Evolutionary conservation across 2,113 vertebrate genomes (phyloP), one percentile per base, ranked within the genome.

Genomic region (Pseudopodoces humilis): DNA sequence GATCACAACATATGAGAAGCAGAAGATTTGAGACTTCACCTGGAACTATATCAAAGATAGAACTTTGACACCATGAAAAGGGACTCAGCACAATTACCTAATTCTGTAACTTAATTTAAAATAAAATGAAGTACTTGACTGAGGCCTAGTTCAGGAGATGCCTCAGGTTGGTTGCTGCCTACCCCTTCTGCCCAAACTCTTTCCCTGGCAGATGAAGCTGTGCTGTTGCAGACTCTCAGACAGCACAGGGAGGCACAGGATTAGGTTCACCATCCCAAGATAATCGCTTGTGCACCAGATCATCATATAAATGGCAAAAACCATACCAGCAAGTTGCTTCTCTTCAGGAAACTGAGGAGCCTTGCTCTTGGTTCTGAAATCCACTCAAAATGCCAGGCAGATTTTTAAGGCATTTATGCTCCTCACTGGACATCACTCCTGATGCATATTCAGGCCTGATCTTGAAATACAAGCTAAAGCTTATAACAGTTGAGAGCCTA

Each of bases 251-350:
- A 62, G 11, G 4, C 6, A 28, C 5, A 10, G 27, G 25, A 55
- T 62, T n/a, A 46, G 13, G 6, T 52, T 79, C 56, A 15, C 7
- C 16, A 33, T 25, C 8, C 28, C 53, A 75, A 33, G 8, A 35
- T 10, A 83, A 63, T 20, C 8, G 1, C 4, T 82, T 0, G 0
- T 24, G 12, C 13, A 53, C 10, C n/a, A 82, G n/a, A 25, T 53
- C 1, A 5, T 43, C 37, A 44, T 11, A 21, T 7, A 63, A 75
- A 31, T 13, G 37, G 35, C 8, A 68, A 68, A 62, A 37, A 5
- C 0, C 3, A 6, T 15, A 10, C 23, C 30, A 74, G 28, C 14
- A 33, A 70, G 33, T 59, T 59, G 15, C 13, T 63, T 75, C 23
- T 35, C 35, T 85, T 64, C 9, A 43, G 15, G 24, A 5, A 67